A percentile compares a stretch with the other conserved stretches of the same genome.
Evolutionary conservation across 2,113 vertebrate species (phyloP).

Genomic region (Nerophis lumbriciformis): DNA sequence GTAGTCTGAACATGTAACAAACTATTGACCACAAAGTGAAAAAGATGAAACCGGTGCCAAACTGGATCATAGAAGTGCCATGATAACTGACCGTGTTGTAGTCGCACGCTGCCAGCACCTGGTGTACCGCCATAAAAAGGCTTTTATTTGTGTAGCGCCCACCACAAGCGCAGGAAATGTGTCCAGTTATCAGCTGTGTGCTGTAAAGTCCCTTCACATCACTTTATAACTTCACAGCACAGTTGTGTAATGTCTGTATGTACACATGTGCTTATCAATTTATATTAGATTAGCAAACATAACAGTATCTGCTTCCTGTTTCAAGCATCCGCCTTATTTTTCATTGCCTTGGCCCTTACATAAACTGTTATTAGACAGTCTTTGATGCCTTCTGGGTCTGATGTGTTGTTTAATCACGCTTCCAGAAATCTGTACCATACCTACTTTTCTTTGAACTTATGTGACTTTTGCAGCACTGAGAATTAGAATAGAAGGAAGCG

Average conservation of each 20-base stretch:
- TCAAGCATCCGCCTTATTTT: slow-evolving; percentile 11
- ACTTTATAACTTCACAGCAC: slow-evolving; percentile 9
- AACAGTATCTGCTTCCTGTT: slow-evolving; percentile 19
- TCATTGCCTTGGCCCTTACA: slow-evolving; percentile 27
- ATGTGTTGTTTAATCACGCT: not conserved
- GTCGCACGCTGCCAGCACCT: not conserved
- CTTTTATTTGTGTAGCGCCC: slow-evolving; percentile 15
- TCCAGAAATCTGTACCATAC: too few species aligned
- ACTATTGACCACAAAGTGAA: not conserved
- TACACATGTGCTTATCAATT: slow-evolving; percentile 7
- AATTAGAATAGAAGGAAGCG: too few species aligned
- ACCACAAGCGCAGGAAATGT: slow-evolving; percentile 21
- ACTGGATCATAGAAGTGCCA: too few species aligned
- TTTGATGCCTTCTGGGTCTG: not conserved
- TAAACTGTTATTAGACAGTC: slow-evolving; percentile 40
- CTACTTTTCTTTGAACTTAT: too few species aligned
- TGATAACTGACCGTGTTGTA: not conserved
- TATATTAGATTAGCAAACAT: slow-evolving; percentile 4
- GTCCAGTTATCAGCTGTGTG: slow-evolving; percentile 21
- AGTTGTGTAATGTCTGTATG: slow-evolving; percentile 14
- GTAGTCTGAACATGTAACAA: too few species aligned
- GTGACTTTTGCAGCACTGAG: too few species aligned
- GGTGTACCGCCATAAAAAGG: slow-evolving; percentile 8
- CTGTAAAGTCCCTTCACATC: slow-evolving; percentile 7
- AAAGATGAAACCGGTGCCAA: not conserved